Conservation (phyloP, 1,140 invertebrate species). For the Anagrus nilaparvatae region DNA sequence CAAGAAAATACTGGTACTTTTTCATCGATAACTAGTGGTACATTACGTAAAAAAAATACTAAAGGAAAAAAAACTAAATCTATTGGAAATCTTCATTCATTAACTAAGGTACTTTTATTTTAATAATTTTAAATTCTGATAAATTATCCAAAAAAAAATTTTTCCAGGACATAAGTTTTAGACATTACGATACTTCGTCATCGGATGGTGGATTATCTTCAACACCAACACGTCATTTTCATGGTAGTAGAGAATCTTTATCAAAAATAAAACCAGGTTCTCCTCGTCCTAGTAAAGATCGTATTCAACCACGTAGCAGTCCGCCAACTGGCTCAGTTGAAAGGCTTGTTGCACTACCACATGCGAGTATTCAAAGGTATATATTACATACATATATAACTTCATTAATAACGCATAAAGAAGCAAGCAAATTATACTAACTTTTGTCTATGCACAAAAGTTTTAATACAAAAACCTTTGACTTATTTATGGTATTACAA, state of each 20-base stretch:
- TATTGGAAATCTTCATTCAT: conserved; percentile 46
- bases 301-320: conserved; percentile 33
- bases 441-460: too few species aligned
- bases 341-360: conserved; percentile 33
- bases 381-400: conserved; percentile 14
- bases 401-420: too few species aligned
- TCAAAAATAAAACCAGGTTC: conserved; percentile 35
- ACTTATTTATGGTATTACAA: too few species aligned
- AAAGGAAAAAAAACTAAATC: conserved; percentile 58
- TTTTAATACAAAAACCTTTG: too few species aligned
- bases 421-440: too few species aligned
- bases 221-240: conserved; percentile 30
- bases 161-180: conserved; percentile 33
- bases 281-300: conserved; percentile 31
- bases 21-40: conserved; percentile 43
- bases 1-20: conserved; percentile 44
- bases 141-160: too few species aligned
- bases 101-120: conserved; percentile 37
- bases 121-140: not conserved
- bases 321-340: conserved; percentile 35
- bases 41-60: conserved; percentile 40
- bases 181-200: conserved; percentile 36
- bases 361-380: conserved; percentile 40
- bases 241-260: conserved; percentile 38
- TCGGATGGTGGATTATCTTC: conserved; percentile 32